Evolutionary conservation across 2,888 invertebrate species (phyloP), one percentile per base, ranked within the genome.

Genomic region (Chymomyza amoena): DNA sequence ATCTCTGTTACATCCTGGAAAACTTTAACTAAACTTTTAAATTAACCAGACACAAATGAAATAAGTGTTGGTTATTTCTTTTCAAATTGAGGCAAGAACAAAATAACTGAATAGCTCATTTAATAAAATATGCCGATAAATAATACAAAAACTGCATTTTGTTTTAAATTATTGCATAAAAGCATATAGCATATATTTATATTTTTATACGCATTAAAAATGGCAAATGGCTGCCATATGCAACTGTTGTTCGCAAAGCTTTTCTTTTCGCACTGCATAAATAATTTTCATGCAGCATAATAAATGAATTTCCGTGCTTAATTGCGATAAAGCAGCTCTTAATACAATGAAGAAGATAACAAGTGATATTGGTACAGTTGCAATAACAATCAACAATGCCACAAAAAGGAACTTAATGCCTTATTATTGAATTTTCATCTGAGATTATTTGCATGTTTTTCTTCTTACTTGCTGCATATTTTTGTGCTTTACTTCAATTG

Each of bases 271-370:
- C 9, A 10, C 45, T 16, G 51, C 69, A 32, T 7, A 77, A 75
- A 74, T 79, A 72, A 74, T 74, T 81, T 79, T 72, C 72, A 69
- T 73, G 72, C 77, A 67, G 69, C 74, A 45, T 45, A 13, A 76
- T 79, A 81, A 78, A 78, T 78, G 66, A 52, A 71, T 79, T 75
- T 76, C 72, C 72, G 65, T 65, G 73, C 72, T 76, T 81, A 76
- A 81, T 79, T 79, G 72, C 67, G 74, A 80, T 83, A 77, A 73
- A 68, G 60, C 69, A 56, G 45, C 65, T 78, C 78, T 81, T 78
- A 71, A 62, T 71, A 70, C 75, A 66, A 77, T 74, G 76, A 82
- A 80, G 73, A 69, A 61, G 74, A 75, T 80, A 79, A 70, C 64
- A 67, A 64, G 52, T 52, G 28, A 69, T 61, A 39, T n/a, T 28